Conservation (phyloP, 2,888 invertebrate genomes). For the Brachyptera risi region DNA sequence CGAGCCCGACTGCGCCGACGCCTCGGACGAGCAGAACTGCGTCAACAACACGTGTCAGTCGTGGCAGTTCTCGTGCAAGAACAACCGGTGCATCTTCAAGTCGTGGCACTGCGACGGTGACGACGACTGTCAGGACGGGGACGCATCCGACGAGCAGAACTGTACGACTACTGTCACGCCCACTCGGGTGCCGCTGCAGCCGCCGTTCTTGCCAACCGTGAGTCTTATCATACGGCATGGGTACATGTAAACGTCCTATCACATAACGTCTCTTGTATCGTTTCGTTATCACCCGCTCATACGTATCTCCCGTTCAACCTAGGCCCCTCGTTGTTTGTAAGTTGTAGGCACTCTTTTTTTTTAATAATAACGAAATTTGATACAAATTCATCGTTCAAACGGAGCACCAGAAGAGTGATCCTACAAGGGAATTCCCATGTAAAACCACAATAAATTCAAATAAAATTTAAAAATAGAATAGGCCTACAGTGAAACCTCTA, state of each 20-base stretch:
- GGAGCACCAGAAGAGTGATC: too few species aligned
- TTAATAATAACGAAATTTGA: neutral
- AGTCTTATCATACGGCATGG: too few species aligned
- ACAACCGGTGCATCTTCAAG: conserved; percentile 50
- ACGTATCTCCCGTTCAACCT: neutral
- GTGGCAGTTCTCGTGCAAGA: conserved; percentile 40
- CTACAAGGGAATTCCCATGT: too few species aligned
- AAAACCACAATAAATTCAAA: too few species aligned
- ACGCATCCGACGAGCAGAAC: conserved; percentile 65
- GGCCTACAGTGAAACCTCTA: too few species aligned
- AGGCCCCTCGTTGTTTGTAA: neutral
- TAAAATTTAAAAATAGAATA: too few species aligned
- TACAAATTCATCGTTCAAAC: neutral
- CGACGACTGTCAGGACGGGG: conserved; percentile 67
- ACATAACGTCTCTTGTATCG: too few species aligned
- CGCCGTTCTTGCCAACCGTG: conserved; percentile 38
- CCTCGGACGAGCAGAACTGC: conserved; percentile 47
- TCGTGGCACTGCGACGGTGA: conserved; percentile 75
- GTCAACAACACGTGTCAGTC: conserved; percentile 38
- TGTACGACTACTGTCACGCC: conserved; percentile 56
- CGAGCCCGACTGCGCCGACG: conserved; percentile 48
- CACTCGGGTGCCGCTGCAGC: conserved; percentile 40
- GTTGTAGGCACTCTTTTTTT: too few species aligned
- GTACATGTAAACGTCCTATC: too few species aligned
- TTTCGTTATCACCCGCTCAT: too few species aligned